Base-by-base conservation (phyloP, 2,113 vertebrate species). In the Bufo gargarizans region DNA sequence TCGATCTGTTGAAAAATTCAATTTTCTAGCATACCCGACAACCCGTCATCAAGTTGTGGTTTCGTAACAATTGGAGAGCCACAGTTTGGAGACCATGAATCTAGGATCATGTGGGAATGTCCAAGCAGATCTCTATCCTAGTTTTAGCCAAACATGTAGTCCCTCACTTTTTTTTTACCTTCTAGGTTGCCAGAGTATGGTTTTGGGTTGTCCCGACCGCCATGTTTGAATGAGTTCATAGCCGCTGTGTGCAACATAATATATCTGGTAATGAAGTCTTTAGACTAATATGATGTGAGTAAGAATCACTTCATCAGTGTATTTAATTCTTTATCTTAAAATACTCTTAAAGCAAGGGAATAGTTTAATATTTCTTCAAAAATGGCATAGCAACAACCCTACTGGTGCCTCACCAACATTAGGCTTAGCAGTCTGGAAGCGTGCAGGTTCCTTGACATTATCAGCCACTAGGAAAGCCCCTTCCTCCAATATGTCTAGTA, bases 391-490 rank as follows among this genome's bases (percentile, higher is more conserved):
- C 65, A 69, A 22, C 65, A 2, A 2, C 45, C 55, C 16, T 82
- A 63, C 17, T 33, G 33, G 43, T 63, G 11, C 89, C 94, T 92
- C 89, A 98, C 97, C 97, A 59, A 98, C 95, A n/a, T 97, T 98
- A 90, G 94, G 93, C 4, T 96, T 96, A 82, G 95, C 93, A 61
- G 97, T 96, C 4, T 95, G 91, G 91, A 98, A 97, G 76, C 94
- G 95, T 33, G 94, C 94, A 0, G 95, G 96, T 81, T 97, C 97
- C 49, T 96, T 95, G 94, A 98, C 96, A n/a, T 98, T 98, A 93
- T 99, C 97, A 0, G 97, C 97, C 90, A 99, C 91, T 45, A 98
- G 94, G 92, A 99, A 98, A 77, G 97, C 97, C 0, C 97, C 97
- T 87, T 97, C 97, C 91, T 99, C 97, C 88, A 99, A 93, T 67